Evolutionary conservation across 2,113 vertebrate species (phyloP).

Genomic region (Progne subis): DNA sequence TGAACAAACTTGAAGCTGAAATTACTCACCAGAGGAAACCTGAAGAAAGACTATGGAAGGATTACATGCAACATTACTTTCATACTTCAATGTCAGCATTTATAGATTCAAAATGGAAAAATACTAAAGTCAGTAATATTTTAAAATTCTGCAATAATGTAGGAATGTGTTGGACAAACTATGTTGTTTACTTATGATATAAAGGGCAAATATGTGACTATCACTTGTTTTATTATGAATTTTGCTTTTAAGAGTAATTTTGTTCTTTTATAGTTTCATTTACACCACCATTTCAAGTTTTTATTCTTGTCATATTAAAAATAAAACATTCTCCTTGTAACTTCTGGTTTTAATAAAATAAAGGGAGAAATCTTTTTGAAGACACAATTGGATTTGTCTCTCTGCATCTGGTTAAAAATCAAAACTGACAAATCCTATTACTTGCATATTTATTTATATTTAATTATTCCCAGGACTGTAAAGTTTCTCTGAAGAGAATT

Average conservation of each 20-base stretch:
- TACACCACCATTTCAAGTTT: constrained; percentile 8
- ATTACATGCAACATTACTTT: not conserved
- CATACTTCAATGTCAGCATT: not conserved
- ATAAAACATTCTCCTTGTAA: not conserved
- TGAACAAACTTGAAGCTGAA: not conserved
- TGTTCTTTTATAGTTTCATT: not conserved
- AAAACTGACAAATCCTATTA: not conserved
- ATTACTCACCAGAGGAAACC: not conserved
- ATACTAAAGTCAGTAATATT: not conserved
- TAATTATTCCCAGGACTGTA: not conserved
- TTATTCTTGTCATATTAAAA: not conserved
- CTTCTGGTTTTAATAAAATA: constrained; percentile 40
- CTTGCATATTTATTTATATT: constrained; percentile 40
- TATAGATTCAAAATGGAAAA: not conserved
- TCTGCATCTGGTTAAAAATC: constrained; percentile 11
- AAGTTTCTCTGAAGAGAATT: constrained; percentile 5
- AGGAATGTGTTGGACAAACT: not conserved
- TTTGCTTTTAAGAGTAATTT: not conserved
- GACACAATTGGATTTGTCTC: constrained; percentile 4
- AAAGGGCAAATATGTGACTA: not conserved
- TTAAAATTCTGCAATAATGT: not conserved
- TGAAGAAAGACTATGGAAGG: not conserved
- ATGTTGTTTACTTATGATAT: not conserved
- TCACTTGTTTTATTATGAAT: not conserved
- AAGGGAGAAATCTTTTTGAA: constrained; percentile 18